Evolutionary conservation across 2,888 invertebrate species (phyloP), one percentile per base, ranked within the genome.

Genomic region (Eulithis prunata): DNA sequence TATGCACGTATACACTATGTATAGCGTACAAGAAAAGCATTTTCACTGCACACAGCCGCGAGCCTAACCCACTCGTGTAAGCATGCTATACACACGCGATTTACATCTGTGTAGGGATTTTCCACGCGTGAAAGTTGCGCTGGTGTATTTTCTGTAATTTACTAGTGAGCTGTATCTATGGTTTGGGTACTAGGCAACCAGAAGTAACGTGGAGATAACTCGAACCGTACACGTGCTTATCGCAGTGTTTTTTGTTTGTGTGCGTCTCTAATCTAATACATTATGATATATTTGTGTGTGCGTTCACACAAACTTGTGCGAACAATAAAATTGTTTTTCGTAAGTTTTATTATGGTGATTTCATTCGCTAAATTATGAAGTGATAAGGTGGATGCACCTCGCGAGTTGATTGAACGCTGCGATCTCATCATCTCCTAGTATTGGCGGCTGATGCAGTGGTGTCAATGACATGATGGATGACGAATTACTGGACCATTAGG

Each of bases 391-490:
- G 86, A 88, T 90, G 90, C 88, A 89, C 86, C 75, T 79, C 69
- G 75, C 66, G 84, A 84, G 89, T 89, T 89, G 85, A 89, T 83
- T 90, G 89, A 87, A 89, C 89, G 85, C 83, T 76, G 77, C 78
- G 77, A 80, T 82, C 84, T 88, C 86, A 89, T 91, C 85, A 85
- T 86, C 83, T 85, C 88, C 88, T 87, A 85, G 89, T 90, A 87
- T 85, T 60, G 84, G 84, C 79, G 82, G 80, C 85, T 78, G 78
- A 78, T 90, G 90, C 89, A 90, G 81, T 79, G 79, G 85, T 90
- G 90, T 91, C 91, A 91, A 87, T 91, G 91, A 91, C 91, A 88
- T 86, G 86, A 86, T 81, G 83, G 87, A 89, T 88, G 89, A 89
- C 89, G 89, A 90, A 89, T 89, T 82, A 72, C 73, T 68, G 71